Conservation (phyloP, 2,888 invertebrate species). For the Eupithecia subfuscata region DNA sequence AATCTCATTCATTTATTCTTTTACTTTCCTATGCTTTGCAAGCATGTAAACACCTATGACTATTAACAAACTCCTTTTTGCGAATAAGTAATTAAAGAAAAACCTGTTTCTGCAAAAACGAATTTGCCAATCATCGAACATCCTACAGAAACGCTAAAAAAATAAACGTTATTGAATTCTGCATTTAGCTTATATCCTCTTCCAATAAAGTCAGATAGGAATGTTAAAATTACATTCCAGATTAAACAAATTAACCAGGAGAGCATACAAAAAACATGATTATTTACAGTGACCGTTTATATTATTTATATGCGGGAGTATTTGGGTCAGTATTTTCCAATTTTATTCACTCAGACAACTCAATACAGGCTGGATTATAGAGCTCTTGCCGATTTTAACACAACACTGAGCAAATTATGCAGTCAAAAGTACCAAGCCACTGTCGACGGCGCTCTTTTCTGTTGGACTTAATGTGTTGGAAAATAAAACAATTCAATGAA, state of each 20-base stretch:
- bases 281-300: not conserved
- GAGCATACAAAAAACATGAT: not conserved
- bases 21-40: not conserved
- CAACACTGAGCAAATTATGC: slow-evolving; percentile 33
- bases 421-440: not conserved
- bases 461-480: not conserved
- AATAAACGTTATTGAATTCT: not conserved
- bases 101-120: not conserved
- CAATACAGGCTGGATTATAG: slow-evolving; percentile 42
- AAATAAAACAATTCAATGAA: not conserved
- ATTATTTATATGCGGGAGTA: not conserved
- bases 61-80: not conserved
- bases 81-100: not conserved
- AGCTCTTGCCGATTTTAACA: slow-evolving; percentile 48
- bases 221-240: not conserved
- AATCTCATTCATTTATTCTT: not conserved
- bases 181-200: not conserved
- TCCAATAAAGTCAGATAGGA: not conserved
- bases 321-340: slow-evolving; percentile 28
- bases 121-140: not conserved
- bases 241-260: not conserved
- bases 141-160: not conserved
- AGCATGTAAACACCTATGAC: not conserved
- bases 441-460: not conserved
- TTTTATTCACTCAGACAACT: slow-evolving; percentile 43